These are phyloP conservation scores for Ginglymostoma cirratum DNA, from an alignment of 2,113 vertebrate species.

Conservation along the genomic window DNA sequence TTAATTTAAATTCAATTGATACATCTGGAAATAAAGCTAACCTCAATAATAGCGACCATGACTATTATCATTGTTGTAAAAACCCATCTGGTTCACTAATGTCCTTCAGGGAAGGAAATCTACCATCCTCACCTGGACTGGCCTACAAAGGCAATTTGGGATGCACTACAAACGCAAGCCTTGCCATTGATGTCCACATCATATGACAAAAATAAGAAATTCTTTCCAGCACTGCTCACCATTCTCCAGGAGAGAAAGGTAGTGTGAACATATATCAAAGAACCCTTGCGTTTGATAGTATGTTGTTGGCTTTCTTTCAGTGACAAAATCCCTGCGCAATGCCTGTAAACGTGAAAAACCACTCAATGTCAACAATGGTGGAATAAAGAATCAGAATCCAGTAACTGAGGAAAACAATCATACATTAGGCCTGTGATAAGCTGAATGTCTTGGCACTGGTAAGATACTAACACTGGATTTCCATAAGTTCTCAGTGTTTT, in stretches of 20 bases:
- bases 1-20: background rate
- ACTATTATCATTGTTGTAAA: background rate
- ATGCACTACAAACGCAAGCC: too few species aligned
- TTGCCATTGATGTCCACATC: too few species aligned
- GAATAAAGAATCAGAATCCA: background rate
- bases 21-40: background rate
- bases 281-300: background rate
- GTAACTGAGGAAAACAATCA: background rate
- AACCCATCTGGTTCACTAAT: background rate
- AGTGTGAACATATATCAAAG: too few species aligned
- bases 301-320: background rate
- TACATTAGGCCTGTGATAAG: background rate
- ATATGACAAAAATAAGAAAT: too few species aligned
- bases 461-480: background rate
- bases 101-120: background rate
- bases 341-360: background rate
- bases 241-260: too few species aligned
- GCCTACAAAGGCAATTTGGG: background rate
- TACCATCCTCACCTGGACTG: background rate
- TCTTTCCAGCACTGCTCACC: too few species aligned
- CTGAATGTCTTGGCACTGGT: background rate
- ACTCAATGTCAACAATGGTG: background rate
- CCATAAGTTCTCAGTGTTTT: background rate
- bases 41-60: background rate
- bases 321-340: background rate